Conservation (phyloP, 2,888 invertebrate genomes). For the Dimorphilus gyrociliatus region DNA sequence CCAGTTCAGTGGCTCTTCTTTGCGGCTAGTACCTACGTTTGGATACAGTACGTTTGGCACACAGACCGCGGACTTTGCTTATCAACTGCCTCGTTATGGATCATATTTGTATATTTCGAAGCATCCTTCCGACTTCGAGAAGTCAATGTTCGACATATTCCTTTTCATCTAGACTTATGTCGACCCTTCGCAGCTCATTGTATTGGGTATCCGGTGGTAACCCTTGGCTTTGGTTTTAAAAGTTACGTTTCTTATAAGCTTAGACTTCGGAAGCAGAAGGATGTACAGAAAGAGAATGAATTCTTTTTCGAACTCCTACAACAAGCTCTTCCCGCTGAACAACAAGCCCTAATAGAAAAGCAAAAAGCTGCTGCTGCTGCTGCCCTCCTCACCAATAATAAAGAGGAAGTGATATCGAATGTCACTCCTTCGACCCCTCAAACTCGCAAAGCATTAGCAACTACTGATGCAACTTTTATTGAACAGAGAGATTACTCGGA, state of each 20-base stretch:
- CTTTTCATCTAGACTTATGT: constrained; percentile 67
- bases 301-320: constrained; percentile 80
- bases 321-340: constrained; percentile 66
- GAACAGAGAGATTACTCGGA: too few relatives aligned
- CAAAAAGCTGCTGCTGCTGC: constrained; percentile 12
- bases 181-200: constrained; percentile 92
- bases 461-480: too few relatives aligned
- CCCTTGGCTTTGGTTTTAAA: constrained; percentile 87
- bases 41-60: constrained; percentile 95
- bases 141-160: constrained; percentile 57
- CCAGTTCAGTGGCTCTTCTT: constrained; percentile 94
- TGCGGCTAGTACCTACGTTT: constrained; percentile 91
- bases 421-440: too few relatives aligned
- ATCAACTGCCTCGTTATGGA: constrained; percentile 82
- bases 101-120: constrained; percentile 82
- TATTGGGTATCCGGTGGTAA: constrained; percentile 82
- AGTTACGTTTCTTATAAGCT: constrained; percentile 76
- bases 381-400: constrained; percentile 25
- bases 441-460: too few relatives aligned
- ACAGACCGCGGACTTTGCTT: constrained; percentile 86
- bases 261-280: constrained; percentile 68
- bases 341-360: constrained; percentile 21
- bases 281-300: constrained; percentile 84
- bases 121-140: constrained; percentile 64
- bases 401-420: constrained; percentile 28